Percentiles rank a stretch among this genome's conserved stretches.
These are phyloP conservation scores for Leucoraja erinaceus DNA, from an alignment of 2,113 vertebrate genomes.

Conservation along the genomic window DNA sequence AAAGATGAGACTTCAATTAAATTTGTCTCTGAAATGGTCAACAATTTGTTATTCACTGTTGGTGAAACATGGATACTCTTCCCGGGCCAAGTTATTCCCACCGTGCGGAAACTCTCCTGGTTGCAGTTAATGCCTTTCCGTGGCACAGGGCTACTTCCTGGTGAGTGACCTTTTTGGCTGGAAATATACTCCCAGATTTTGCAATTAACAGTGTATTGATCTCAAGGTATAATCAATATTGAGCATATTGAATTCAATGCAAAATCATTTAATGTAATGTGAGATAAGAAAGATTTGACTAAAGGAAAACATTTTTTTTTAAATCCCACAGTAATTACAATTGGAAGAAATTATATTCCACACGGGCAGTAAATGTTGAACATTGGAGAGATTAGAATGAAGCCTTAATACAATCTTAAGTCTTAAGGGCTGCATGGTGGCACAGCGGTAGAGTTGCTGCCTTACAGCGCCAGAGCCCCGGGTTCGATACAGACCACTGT, in stretches of 20 bases:
- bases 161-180: neutral
- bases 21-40: neutral
- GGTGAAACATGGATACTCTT: neutral
- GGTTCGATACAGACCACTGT: too few relatives aligned
- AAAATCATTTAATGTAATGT: neutral
- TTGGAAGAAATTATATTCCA: neutral
- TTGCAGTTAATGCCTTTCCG: neutral
- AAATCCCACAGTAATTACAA: neutral
- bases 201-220: neutral
- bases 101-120: neutral
- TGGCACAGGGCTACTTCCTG: neutral
- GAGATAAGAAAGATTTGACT: neutral
- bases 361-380: neutral
- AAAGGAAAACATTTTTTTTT: neutral
- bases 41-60: neutral
- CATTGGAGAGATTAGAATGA: neutral
- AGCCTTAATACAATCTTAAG: neutral
- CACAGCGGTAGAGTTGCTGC: too few relatives aligned
- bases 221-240: neutral
- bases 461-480: too few relatives aligned
- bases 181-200: neutral
- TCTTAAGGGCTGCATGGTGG: too few relatives aligned
- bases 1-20: conserved; percentile 11
- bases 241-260: neutral
- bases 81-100: neutral